Percentiles rank a stretch among this genome's conserved stretches.
Evolutionary conservation across 2,888 invertebrate genomes (phyloP).

Genomic region (Xylophagus ater): DNA sequence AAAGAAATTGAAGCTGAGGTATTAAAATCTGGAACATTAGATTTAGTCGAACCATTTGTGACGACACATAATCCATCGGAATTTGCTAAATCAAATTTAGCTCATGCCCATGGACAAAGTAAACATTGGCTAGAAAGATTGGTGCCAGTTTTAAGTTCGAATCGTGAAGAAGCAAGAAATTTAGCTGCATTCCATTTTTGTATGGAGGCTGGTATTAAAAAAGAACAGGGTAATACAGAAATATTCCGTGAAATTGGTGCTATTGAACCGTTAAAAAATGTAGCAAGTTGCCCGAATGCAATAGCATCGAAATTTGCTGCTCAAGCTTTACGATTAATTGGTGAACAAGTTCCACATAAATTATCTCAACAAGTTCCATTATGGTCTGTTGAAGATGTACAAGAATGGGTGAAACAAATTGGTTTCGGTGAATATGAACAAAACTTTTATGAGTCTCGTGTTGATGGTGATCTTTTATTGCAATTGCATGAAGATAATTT

Average conservation of each 20-base stretch:
- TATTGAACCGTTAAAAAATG: slow-evolving; percentile 86
- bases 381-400: slow-evolving; percentile 94
- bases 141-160: slow-evolving; percentile 88
- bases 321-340: slow-evolving; percentile 81
- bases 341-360: slow-evolving; percentile 95
- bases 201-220: slow-evolving; percentile 98
- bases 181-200: slow-evolving; percentile 97
- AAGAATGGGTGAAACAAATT: slow-evolving; percentile 97
- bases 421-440: slow-evolving; percentile 77
- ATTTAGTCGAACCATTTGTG: slow-evolving; percentile 94
- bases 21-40: slow-evolving; percentile 88
- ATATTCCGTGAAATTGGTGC: slow-evolving; percentile 92
- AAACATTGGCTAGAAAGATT: slow-evolving; percentile 87
- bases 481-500: slow-evolving; percentile 88
- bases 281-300: slow-evolving; percentile 95
- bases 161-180: slow-evolving; percentile 90
- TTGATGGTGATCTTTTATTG: slow-evolving; percentile 91
- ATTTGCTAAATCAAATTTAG: slow-evolving; percentile 84
- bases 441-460: slow-evolving; percentile 81
- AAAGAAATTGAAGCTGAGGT: slow-evolving; percentile 97
- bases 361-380: slow-evolving; percentile 95
- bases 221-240: slow-evolving; percentile 80
- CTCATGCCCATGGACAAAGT: slow-evolving; percentile 92
- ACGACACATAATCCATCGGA: slow-evolving; percentile 88
- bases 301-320: slow-evolving; percentile 95